A percentile compares a stretch with the other conserved stretches of the same genome.
Conservation (phyloP, 2,113 vertebrate species). For the Empidonax traillii region DNA sequence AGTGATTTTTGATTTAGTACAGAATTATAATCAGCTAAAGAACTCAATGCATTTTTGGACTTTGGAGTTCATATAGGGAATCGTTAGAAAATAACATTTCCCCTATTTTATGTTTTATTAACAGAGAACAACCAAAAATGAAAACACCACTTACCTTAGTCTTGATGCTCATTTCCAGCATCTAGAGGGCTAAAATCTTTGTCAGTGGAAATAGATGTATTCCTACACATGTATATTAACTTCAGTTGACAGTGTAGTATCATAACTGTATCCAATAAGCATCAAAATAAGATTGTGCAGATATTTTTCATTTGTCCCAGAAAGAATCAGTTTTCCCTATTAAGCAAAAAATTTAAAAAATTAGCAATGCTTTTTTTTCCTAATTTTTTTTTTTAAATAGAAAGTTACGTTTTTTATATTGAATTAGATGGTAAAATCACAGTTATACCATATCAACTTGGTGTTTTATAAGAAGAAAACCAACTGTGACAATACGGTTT, state of each 20-base stretch:
- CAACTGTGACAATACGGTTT: neutral
- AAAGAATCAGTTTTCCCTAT: neutral
- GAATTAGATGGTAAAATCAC: neutral
- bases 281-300: neutral
- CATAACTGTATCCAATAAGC: neutral
- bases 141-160: neutral
- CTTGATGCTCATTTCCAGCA: neutral
- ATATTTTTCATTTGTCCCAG: neutral
- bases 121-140: neutral
- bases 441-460: neutral
- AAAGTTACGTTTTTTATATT: neutral
- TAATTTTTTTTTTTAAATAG: too few relatives aligned
- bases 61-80: neutral
- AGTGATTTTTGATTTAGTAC: conserved; percentile 48
- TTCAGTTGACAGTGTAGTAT: neutral
- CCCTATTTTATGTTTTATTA: neutral
- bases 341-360: neutral
- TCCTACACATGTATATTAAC: neutral
- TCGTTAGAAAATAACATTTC: neutral
- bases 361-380: neutral
- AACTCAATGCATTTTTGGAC: neutral
- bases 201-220: neutral
- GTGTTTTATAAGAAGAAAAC: neutral
- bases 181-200: neutral
- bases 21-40: neutral